Evolutionary conservation across 2,888 invertebrate genomes (phyloP).

Genomic region (Andrena hattorfiana): DNA sequence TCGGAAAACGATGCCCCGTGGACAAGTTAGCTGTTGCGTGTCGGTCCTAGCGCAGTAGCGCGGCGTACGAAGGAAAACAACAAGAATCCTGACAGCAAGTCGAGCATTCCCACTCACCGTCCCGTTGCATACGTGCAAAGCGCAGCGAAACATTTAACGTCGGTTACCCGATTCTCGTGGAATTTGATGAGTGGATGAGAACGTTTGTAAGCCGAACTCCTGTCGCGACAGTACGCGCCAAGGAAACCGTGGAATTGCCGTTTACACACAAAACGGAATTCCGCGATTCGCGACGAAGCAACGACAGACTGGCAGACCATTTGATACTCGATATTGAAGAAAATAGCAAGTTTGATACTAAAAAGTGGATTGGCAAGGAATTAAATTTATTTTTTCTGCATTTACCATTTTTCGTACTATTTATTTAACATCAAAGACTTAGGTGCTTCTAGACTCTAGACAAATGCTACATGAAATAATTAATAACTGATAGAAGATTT

Average conservation of each 20-base stretch:
- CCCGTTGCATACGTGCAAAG: slow-evolving; percentile 8
- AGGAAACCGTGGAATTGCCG: slow-evolving; percentile 12
- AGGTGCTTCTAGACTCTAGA: too few relatives aligned
- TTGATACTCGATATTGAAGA: neutral
- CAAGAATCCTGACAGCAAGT: neutral
- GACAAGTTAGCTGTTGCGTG: neutral
- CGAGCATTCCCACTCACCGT: neutral
- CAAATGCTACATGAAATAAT: too few relatives aligned
- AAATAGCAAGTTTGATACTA: neutral
- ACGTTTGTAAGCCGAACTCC: slow-evolving; percentile 32
- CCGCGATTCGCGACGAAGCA: neutral
- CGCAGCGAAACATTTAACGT: slow-evolving; percentile 52
- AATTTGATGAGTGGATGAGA: slow-evolving; percentile 70
- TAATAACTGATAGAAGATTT: too few relatives aligned
- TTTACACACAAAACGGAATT: slow-evolving; percentile 38
- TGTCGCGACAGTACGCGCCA: neutral
- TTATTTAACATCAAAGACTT: too few relatives aligned
- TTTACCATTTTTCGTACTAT: too few relatives aligned
- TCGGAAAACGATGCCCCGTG: neutral
- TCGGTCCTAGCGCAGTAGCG: neutral
- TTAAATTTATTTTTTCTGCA: neutral
- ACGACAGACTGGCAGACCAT: neutral
- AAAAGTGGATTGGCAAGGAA: neutral
- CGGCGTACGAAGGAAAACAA: neutral
- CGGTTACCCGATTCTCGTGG: slow-evolving; percentile 66